Evolutionary conservation across 2,113 vertebrate genomes (phyloP).

Genomic region (Lepisosteus osseus): DNA sequence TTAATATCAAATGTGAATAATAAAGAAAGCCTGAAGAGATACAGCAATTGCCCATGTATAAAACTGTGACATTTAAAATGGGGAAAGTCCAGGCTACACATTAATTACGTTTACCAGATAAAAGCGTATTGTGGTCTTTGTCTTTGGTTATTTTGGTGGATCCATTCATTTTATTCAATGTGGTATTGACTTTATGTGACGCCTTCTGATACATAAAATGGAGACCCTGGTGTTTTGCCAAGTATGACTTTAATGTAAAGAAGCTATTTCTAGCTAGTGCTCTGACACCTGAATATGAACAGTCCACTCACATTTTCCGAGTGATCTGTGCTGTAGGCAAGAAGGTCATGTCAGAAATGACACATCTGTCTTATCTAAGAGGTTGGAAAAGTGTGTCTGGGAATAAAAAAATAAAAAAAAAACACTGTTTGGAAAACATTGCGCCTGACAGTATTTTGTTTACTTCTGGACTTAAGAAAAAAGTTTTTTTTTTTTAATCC

Average conservation of each 20-base stretch:
- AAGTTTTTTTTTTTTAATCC: too few relatives aligned
- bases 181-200: slow-evolving; percentile 14
- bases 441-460: too few relatives aligned
- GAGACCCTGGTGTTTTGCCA: slow-evolving; percentile 37
- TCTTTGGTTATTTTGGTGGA: slow-evolving; percentile 24
- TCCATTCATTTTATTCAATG: slow-evolving; percentile 33
- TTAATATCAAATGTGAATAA: too few relatives aligned
- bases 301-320: not conserved
- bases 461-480: too few relatives aligned
- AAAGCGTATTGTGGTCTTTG: slow-evolving; percentile 38
- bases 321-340: not conserved
- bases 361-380: not conserved
- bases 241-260: slow-evolving; percentile 24
- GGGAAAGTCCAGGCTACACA: slow-evolving; percentile 27
- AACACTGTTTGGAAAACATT: too few relatives aligned
- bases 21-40: too few relatives aligned
- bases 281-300: not conserved
- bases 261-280: slow-evolving; percentile 15
- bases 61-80: slow-evolving; percentile 32
- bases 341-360: slow-evolving; percentile 1
- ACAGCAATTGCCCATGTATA: slow-evolving; percentile 19
- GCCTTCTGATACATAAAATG: slow-evolving; percentile 37
- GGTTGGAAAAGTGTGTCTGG: not conserved
- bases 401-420: too few relatives aligned
- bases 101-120: slow-evolving; percentile 38